These are phyloP conservation scores for Hyles lineata DNA, from an alignment of 2,888 invertebrate genomes.

Conservation along the genomic window DNA sequence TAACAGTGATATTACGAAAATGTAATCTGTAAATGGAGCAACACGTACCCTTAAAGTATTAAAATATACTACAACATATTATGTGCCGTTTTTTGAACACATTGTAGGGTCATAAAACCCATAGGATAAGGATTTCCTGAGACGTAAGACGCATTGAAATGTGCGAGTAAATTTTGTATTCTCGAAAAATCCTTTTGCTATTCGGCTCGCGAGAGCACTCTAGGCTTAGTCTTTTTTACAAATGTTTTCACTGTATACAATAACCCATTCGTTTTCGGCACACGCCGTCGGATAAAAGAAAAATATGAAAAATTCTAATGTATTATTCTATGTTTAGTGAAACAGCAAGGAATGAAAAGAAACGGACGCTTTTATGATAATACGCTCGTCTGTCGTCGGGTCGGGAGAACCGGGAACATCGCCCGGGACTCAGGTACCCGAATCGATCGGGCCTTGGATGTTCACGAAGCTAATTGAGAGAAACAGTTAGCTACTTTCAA, in stretches of 20 bases:
- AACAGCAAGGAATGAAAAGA: constrained; percentile 10
- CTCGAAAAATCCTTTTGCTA: constrained; percentile 3
- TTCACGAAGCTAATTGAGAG: background rate
- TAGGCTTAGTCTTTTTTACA: background rate
- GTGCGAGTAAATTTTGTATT: constrained; percentile 1
- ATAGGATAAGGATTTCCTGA: background rate
- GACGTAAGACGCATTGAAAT: constrained; percentile 4
- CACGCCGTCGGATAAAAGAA: constrained; percentile 10
- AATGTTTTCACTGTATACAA: constrained; percentile 15
- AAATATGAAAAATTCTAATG: constrained; percentile 15
- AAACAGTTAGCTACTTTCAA: background rate
- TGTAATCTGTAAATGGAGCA: no score
- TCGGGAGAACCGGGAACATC: background rate
- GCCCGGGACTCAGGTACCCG: background rate
- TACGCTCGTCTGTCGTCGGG: background rate
- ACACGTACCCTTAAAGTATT: no score
- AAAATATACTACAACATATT: background rate
- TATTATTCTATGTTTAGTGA: constrained; percentile 22
- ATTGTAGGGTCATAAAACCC: background rate
- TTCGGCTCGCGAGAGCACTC: constrained; percentile 2
- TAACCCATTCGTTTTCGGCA: constrained; percentile 22
- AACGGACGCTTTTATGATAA: constrained; percentile 20
- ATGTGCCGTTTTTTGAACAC: background rate
- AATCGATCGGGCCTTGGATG: background rate
- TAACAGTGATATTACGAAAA: no score